A percentile compares a stretch with the other conserved stretches of the same genome.
These are phyloP conservation scores for Sebastes iracundus DNA, from an alignment of 2,797 vertebrate species.

Conservation along the genomic window DNA sequence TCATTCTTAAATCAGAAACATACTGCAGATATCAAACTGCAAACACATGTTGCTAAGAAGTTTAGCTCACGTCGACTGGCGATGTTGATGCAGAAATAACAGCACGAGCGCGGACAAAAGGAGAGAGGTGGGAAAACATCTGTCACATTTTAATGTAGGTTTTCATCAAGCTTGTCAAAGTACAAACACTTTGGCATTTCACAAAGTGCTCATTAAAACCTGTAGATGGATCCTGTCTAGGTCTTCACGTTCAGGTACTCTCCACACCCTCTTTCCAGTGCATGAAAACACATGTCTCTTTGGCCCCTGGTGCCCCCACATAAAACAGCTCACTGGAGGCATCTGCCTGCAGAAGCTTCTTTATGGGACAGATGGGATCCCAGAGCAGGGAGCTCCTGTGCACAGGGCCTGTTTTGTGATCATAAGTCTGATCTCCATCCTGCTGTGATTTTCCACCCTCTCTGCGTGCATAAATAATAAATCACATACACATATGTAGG, in stretches of 20 bases:
- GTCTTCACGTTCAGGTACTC: conserved; percentile 49
- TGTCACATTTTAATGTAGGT: conserved; percentile 15
- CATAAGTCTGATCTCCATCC: conserved; percentile 52
- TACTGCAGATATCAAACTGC: conserved; percentile 27
- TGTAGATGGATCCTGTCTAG: conserved; percentile 26
- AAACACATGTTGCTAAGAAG: conserved; percentile 55
- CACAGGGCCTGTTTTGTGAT: conserved; percentile 45
- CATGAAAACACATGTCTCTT: conserved; percentile 66
- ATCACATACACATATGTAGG: conserved; percentile 17
- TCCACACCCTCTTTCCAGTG: conserved; percentile 41
- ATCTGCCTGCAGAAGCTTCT: conserved; percentile 65
- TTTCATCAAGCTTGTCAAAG: conserved; percentile 22
- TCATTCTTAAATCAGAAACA: conserved; percentile 60
- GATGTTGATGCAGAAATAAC: not conserved
- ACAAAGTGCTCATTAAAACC: conserved; percentile 50
- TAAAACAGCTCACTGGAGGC: conserved; percentile 39
- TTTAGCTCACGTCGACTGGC: conserved; percentile 15
- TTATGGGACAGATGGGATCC: conserved; percentile 68
- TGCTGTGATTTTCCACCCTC: conserved; percentile 54
- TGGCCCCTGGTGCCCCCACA: conserved; percentile 33
- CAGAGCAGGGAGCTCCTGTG: conserved; percentile 48
- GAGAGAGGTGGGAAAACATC: not conserved
- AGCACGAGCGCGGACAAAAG: not conserved
- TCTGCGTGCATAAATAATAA: conserved; percentile 36
- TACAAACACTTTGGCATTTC: conserved; percentile 29